Conservation (phyloP, 2,113 vertebrate genomes). For the Cyanoderma ruficeps region DNA sequence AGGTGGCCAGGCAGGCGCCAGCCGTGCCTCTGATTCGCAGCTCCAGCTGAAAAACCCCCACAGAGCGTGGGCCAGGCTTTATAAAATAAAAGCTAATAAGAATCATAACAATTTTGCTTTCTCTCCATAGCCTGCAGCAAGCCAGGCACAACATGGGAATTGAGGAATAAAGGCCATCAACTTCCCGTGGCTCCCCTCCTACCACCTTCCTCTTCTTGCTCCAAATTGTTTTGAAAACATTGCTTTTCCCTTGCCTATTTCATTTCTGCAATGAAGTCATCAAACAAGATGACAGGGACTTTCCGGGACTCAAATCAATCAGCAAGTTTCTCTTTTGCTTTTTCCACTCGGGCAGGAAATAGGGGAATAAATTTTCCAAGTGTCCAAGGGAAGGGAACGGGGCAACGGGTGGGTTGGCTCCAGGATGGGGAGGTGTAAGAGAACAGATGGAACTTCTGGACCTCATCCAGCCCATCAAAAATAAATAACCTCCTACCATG, state of each 20-base stretch:
- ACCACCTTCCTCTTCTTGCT: slow-evolving; percentile 59
- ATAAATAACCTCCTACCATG: not conserved
- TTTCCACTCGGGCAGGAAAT: slow-evolving; percentile 49
- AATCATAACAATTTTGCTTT: slow-evolving; percentile 72
- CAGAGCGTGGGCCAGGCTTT: slow-evolving; percentile 58
- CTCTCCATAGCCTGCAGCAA: slow-evolving; percentile 65
- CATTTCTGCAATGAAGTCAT: slow-evolving; percentile 74
- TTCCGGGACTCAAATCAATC: slow-evolving; percentile 61
- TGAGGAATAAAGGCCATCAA: slow-evolving; percentile 73
- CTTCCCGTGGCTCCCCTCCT: slow-evolving; percentile 57
- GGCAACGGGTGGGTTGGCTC: not conserved
- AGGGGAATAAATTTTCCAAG: slow-evolving; percentile 60
- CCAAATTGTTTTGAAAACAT: slow-evolving; percentile 75
- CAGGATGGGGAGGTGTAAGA: not conserved
- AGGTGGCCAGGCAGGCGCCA: slow-evolving; percentile 36
- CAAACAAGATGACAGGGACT: slow-evolving; percentile 75
- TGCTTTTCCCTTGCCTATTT: slow-evolving; percentile 69
- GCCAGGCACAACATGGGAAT: slow-evolving; percentile 59
- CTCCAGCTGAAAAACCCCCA: slow-evolving; percentile 44
- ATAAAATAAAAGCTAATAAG: slow-evolving; percentile 74
- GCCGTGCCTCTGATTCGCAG: slow-evolving; percentile 45
- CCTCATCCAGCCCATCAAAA: not conserved
- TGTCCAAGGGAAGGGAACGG: not conserved
- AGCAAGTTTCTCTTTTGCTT: slow-evolving; percentile 50
- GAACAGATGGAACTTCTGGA: slow-evolving; percentile 8